These are phyloP conservation scores for Mystacides longicornis DNA, from an alignment of 2,888 invertebrate species.

Conservation along the genomic window DNA sequence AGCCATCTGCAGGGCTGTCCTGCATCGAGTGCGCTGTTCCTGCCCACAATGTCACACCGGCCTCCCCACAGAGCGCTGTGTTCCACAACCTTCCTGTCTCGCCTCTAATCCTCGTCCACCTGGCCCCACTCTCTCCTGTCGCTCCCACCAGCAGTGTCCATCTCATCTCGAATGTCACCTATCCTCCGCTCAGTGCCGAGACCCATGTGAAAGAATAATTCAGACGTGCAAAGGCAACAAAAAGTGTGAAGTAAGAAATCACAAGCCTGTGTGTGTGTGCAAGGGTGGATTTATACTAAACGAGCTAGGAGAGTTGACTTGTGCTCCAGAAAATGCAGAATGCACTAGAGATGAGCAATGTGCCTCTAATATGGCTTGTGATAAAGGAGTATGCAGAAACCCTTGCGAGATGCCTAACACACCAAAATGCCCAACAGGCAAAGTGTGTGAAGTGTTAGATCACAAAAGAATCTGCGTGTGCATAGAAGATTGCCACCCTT, in stretches of 20 bases:
- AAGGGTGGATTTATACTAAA: slow-evolving; percentile 83
- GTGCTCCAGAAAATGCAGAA: slow-evolving; percentile 74
- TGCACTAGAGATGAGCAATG: slow-evolving; percentile 78
- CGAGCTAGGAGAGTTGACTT: slow-evolving; percentile 79
- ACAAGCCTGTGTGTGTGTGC: slow-evolving; percentile 80
- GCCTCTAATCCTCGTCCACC: slow-evolving; percentile 50
- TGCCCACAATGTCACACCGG: slow-evolving; percentile 86
- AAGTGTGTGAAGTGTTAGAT: slow-evolving; percentile 80
- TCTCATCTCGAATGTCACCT: slow-evolving; percentile 66
- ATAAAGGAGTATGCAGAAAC: slow-evolving; percentile 76
- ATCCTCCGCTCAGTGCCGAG: slow-evolving; percentile 63
- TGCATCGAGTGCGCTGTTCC: slow-evolving; percentile 80
- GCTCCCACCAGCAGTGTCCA: slow-evolving; percentile 63
- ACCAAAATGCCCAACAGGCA: slow-evolving; percentile 70
- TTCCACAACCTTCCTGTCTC: slow-evolving; percentile 71
- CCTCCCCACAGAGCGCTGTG: slow-evolving; percentile 70
- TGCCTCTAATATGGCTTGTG: slow-evolving; percentile 77
- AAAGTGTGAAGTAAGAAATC: slow-evolving; percentile 80
- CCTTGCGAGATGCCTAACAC: slow-evolving; percentile 66
- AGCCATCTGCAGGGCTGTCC: slow-evolving; percentile 77
- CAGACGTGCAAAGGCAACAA: slow-evolving; percentile 74
- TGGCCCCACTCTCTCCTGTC: slow-evolving; percentile 54
- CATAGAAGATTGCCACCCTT: slow-evolving; percentile 78
- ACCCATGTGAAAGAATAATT: slow-evolving; percentile 65
- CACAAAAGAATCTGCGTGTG: slow-evolving; percentile 84